Base-by-base conservation (phyloP, 2,888 invertebrate species). In the Oligia fasciuncula region DNA sequence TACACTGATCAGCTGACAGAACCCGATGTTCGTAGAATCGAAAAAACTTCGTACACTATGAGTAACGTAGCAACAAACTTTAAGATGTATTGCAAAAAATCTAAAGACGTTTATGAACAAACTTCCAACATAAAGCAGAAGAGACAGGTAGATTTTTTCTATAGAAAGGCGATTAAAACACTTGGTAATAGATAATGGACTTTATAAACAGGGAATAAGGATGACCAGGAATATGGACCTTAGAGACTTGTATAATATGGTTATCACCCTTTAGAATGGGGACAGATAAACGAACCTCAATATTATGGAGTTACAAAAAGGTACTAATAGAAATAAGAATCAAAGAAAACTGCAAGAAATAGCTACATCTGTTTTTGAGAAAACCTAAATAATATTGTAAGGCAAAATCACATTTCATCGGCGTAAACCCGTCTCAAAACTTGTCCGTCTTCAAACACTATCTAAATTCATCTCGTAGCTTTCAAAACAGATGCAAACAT, bases 141-240 rank as follows among this genome's bases (percentile, higher is more conserved):
- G 66, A 83, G 83, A 87, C 89, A 89, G 89, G 89, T 89, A 89
- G 85, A 51, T 67, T 74, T 81, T 89, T 89, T 89, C 19, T 68
- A 67, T 14, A 68, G 5, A 62, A n/a, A 49, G 43, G 57, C 49
- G 17, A 77, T 87, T 69, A 49, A 80, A 74, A 83, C 71, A 70
- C 35, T 54, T 66, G 67, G 5, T 51, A 72, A 68, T 54, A 57
- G 11, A 87, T 70, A 76, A 23, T 85, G 71, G 60, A 77, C 88
- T 69, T 79, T 86, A 84, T 11, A 40, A 6, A 11, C 3, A 9
- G 29, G 46, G 13, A 54, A 76, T 79, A 80, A 76, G n/a, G 54
- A n/a, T 13, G 46, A 35, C 40, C 1, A n/a, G 35, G 65, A 62
- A 57, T 63, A 6, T 67, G 40, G 5, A 14, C 11, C 17, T 49